Evolutionary conservation across 2,797 vertebrate species (phyloP).

Genomic region (Moxostoma hubbsi): DNA sequence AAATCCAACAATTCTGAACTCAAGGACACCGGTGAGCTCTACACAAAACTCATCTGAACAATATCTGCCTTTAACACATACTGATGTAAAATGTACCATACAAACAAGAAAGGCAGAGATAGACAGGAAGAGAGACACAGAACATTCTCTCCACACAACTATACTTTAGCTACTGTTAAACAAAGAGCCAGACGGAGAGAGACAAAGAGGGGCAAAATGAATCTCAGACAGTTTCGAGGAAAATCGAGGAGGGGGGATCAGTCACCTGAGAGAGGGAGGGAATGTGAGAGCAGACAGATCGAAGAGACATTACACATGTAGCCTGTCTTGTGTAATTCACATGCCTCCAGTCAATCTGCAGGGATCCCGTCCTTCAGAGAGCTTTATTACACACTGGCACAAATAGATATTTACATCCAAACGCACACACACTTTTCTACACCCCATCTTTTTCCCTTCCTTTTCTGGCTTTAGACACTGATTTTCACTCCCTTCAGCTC

Average conservation of each 20-base stretch:
- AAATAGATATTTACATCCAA: not conserved
- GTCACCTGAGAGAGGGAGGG: conserved; percentile 47
- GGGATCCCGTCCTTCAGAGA: conserved; percentile 23
- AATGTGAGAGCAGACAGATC: conserved; percentile 50
- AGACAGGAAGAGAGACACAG: not conserved
- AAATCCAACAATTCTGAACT: conserved; percentile 1
- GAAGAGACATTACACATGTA: conserved; percentile 35
- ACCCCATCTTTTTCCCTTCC: conserved; percentile 1
- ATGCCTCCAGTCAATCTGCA: conserved; percentile 45
- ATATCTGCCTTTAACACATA: conserved; percentile 19
- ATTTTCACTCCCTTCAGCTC: not conserved
- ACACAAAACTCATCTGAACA: conserved; percentile 1
- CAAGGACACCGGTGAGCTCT: conserved; percentile 1
- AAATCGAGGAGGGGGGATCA: conserved; percentile 17
- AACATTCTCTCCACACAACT: conserved; percentile 26
- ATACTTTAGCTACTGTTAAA: conserved; percentile 30
- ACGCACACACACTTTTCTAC: not conserved
- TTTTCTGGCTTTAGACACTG: conserved; percentile 2
- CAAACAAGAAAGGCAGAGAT: conserved; percentile 2
- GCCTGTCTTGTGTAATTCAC: conserved; percentile 52
- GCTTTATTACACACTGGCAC: conserved; percentile 37
- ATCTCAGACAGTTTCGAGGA: conserved; percentile 30
- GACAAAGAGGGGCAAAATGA: conserved; percentile 31
- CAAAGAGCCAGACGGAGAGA: conserved; percentile 50
- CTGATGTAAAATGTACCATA: conserved; percentile 5